These are phyloP conservation scores for Drosophila tsacasi DNA, from an alignment of 1,140 invertebrate genomes.

Conservation along the genomic window DNA sequence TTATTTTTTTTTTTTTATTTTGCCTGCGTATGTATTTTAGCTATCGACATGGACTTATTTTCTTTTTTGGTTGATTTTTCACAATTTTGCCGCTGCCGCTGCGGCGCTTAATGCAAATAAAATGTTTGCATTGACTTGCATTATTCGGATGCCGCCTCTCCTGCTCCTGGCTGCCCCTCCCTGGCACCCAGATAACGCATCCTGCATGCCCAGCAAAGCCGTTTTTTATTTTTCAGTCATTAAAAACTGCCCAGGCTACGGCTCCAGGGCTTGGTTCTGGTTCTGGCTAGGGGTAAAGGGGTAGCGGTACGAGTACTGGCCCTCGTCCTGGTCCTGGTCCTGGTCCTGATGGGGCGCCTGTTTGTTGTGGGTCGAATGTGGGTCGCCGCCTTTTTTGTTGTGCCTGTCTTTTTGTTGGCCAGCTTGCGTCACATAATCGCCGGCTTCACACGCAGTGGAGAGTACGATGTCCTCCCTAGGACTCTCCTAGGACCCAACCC, in stretches of 20 bases:
- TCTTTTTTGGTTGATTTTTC: conserved; percentile 25
- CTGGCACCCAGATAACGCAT: conserved; percentile 18
- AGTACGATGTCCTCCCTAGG: not conserved
- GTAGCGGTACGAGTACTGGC: not conserved
- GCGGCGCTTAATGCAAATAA: conserved; percentile 80
- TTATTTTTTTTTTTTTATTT: conserved; percentile 13
- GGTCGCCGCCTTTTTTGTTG: conserved; percentile 66
- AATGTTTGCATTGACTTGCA: conserved; percentile 84
- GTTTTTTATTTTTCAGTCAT: conserved; percentile 70
- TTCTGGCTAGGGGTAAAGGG: not conserved
- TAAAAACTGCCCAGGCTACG: conserved; percentile 65
- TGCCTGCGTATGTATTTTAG: conserved; percentile 68
- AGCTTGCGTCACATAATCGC: conserved; percentile 76
- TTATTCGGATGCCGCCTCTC: conserved; percentile 63
- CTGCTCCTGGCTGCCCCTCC: not conserved
- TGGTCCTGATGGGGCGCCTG: conserved; percentile 10
- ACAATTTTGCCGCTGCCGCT: conserved; percentile 35
- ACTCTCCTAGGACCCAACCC: not conserved
- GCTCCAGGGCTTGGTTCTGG: not conserved
- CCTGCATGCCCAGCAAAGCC: conserved; percentile 22
- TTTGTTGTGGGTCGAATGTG: conserved; percentile 78
- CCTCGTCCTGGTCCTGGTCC: not conserved
- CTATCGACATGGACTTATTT: conserved; percentile 46
- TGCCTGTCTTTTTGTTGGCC: conserved; percentile 65
- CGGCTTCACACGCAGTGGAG: conserved; percentile 68